Base-by-base conservation (phyloP, 2,888 invertebrate genomes). In the Sinhomidia bicolor region DNA sequence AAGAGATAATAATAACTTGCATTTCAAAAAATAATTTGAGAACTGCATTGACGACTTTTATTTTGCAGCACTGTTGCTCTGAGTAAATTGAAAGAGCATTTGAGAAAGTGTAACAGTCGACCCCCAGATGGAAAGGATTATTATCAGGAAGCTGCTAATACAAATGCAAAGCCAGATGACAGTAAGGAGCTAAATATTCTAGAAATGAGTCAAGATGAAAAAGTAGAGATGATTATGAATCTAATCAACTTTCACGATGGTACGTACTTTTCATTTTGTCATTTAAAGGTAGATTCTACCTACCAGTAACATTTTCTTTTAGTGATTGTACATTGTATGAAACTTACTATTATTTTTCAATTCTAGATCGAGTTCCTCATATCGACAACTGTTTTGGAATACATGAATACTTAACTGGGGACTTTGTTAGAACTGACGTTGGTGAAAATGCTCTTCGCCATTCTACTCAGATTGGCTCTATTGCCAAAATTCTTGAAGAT, bases 401-500 rank as follows among this genome's bases (percentile, higher is more conserved):
- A 32, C 94, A 94, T 91, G 90, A 92, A 4, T 92, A 92, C 60
- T 83, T 94, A 71, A 91, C 92, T 41, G 92, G 92, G 57, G 93
- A 93, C 90, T 91, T 93, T 85, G 36, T 93, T 92, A 89, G 93
- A 93, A 20, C 92, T 90, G 91, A 92, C 83, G 85, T 91, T 51
- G 92, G 91, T 9, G 84, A 88, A 17, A 89, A 79, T 44, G 93
- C 93, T 10, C 91, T 95, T 79, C 96, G 96, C 90, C 98, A 98
- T 93, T 94, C 98, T 91, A 93, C 95, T 23, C 98, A 98, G 94
- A 96, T 96, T 81, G 96, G 97, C 1, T 96, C 96, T 0, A 94
- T 98, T 88, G 93, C 98, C 87, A 96, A 96, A 57, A 95, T 96
- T 84, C 93, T 97, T 62, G 95, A 96, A 85, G 93, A 94, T 0